Percentiles rank a stretch among this genome's conserved stretches.
phyloP scores from a whole-genome alignment of 2,797 vertebrate species.

The Typhlichthys subterraneus region DNA sequence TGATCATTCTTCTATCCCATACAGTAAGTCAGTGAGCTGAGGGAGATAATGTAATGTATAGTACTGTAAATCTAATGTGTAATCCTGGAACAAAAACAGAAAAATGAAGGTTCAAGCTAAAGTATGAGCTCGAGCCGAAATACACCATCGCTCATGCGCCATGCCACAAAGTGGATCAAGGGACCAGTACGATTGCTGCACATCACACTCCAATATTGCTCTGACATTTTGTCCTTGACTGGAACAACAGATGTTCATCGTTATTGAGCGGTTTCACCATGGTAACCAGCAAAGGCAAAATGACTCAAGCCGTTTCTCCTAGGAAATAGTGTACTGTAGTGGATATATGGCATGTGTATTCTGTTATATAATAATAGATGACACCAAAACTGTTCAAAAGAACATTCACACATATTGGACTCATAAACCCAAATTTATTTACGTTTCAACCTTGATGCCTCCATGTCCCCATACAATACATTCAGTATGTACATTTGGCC shows the following conservation, averaged over 20 bases:
- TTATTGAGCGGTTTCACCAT: constrained; percentile 59
- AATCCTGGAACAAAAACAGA: no score
- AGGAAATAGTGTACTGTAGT: no score
- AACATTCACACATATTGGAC: constrained; percentile 63
- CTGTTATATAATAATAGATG: not conserved
- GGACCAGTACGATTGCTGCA: constrained; percentile 44
- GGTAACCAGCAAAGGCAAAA: constrained; percentile 53
- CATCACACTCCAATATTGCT: constrained; percentile 44
- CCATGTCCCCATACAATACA: constrained; percentile 79
- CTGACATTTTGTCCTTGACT: constrained; percentile 48
- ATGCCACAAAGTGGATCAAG: constrained; percentile 55
- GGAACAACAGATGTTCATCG: constrained; percentile 47
- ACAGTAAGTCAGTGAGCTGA: no score
- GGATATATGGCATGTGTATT: not conserved
- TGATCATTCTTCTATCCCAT: no score
- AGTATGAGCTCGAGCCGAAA: not conserved
- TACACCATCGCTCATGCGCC: constrained; percentile 8
- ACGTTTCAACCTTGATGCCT: constrained; percentile 73
- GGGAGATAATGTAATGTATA: no score
- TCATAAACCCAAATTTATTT: constrained; percentile 82
- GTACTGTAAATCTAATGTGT: no score
- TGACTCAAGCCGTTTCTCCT: not conserved
- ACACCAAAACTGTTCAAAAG: not conserved
- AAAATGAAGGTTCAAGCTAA: no score
- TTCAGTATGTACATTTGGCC: constrained; percentile 86